Conservation (phyloP, 2,797 vertebrate species). For the Clarias laeviceps region DNA sequence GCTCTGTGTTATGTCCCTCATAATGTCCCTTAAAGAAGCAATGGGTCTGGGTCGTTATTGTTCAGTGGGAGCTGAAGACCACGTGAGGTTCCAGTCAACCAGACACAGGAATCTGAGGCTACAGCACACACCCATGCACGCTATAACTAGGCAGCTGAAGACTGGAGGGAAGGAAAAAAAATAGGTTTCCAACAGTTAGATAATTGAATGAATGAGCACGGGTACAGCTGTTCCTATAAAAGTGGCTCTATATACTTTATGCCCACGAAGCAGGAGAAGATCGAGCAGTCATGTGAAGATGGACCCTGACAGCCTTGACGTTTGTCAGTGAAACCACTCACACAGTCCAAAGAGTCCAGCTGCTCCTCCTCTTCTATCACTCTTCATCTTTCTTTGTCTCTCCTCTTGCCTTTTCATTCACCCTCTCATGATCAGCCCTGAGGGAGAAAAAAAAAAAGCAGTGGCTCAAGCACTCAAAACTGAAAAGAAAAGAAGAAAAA, state of each 20-base stretch:
- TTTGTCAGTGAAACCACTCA: slow-evolving; percentile 43
- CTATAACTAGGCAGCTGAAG: background rate
- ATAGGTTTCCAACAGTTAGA: background rate
- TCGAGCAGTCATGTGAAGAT: slow-evolving; percentile 26
- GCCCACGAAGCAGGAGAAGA: background rate
- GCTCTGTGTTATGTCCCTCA: no score
- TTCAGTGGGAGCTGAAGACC: background rate
- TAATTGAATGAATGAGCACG: background rate
- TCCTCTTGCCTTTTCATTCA: slow-evolving; percentile 29
- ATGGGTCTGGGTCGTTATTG: no score
- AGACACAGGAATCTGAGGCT: background rate
- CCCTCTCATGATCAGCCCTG: slow-evolving; percentile 3
- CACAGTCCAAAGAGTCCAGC: slow-evolving; percentile 38
- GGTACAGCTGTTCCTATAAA: background rate
- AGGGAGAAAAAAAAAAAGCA: background rate
- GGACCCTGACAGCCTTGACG: slow-evolving; percentile 29
- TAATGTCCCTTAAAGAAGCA: no score
- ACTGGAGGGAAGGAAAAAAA: background rate
- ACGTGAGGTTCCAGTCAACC: background rate
- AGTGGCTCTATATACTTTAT: background rate
- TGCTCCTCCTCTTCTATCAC: slow-evolving; percentile 14
- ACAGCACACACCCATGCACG: background rate
- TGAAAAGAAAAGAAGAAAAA: background rate
- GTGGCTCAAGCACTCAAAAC: slow-evolving; percentile 40
- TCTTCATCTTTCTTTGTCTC: background rate